Evolutionary conservation across 2,113 vertebrate species (phyloP), one percentile per base, ranked within the genome.

Genomic region (Tretioscincus oriximinensis): DNA sequence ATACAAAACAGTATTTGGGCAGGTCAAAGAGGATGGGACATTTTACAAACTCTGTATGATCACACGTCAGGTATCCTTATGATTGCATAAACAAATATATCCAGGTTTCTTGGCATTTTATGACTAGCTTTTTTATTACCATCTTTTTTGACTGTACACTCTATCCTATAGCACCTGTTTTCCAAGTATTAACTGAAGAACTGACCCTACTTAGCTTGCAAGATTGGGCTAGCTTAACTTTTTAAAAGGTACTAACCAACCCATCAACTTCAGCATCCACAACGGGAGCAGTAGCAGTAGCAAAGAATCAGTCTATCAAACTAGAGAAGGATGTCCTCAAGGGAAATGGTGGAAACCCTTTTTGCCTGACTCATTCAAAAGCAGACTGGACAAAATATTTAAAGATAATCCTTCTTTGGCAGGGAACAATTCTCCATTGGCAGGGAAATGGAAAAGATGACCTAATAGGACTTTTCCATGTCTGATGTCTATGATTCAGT

Each of bases 401-500:
- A 51, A 92, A 91, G 91, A 90, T 93, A 92, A 92, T 89, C 90
- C 90, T 90, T 82, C 84, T 91, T 91, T 92, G 91, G 63, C 80
- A 69, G 69, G 79, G 87, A 87, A 74, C 77, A 85, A 87, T 78
- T 71, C 81, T 89, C 9, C 73, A 76, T 87, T 92, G 91, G 91
- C 91, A 89, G 80, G 69, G 86, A 90, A 81, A 76, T 87, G 88
- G 90, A 93, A 92, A 93, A 90, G 90, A 92, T 92, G 89, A 92
- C 88, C 85, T 91, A 89, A 92, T 92, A 88, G 89, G 90, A 91
- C 90, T 92, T 92, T 92, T 91, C 88, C 86, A 85, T 91, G 85
- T 88, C 88, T 93, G 81, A 77, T 80, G 85, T 84, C 88, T 91
- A 81, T 90, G 85, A 91, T 89, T 92, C 88, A 91, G 90, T 86